Base-by-base conservation (phyloP, 2,113 vertebrate species). In the Syngnathus typhle region DNA sequence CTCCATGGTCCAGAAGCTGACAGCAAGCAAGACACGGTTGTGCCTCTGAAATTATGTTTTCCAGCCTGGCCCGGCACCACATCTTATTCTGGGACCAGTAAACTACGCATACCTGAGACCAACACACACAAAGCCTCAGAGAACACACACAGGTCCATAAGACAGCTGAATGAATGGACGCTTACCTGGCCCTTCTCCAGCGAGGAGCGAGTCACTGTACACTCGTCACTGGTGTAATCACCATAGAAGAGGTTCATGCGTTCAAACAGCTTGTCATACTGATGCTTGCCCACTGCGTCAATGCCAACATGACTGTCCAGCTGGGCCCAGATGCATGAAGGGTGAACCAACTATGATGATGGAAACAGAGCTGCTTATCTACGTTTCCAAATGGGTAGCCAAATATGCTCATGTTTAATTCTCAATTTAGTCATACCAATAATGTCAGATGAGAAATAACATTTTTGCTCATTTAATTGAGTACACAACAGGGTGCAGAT, bases 191-290 rank as follows among this genome's bases (percentile, higher is more conserved):
- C 88, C 64, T 88, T 65, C 63, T 85, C 79, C 8, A 92, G 7
- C 0, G 70, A 64, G 0, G 38, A 1, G 18, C 77, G 88, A 46
- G 74, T 90, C 18, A 88, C 38, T 41, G 60, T 69, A 5, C 46
- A 8, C 10, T 70, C 39, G 38, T 90, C 82, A 60, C 64, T 74
- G 7, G 80, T 78, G 23, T 82, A 44, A 0, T 79, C 58, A 0
- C 82, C 72, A 74, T 92, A 92, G 73, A 88, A 91, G 9, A 89
- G 78, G 65, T 92, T 91, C 82, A 92, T 90, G 72, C 82, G 70
- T 43, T 71, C 19, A 15, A 70, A 74, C 15, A 92, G 81, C 1
- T n/a, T 41, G 10, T 84, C 23, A n/a, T 90, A 90, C 32, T 76
- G 67, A 2, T 77, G 59, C 1, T 68, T 52, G n/a, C 11, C 3